Percentiles rank a stretch among this genome's conserved stretches.
phyloP scores from a whole-genome alignment of 1,140 invertebrate species.

The Anthonomus grandis region DNA sequence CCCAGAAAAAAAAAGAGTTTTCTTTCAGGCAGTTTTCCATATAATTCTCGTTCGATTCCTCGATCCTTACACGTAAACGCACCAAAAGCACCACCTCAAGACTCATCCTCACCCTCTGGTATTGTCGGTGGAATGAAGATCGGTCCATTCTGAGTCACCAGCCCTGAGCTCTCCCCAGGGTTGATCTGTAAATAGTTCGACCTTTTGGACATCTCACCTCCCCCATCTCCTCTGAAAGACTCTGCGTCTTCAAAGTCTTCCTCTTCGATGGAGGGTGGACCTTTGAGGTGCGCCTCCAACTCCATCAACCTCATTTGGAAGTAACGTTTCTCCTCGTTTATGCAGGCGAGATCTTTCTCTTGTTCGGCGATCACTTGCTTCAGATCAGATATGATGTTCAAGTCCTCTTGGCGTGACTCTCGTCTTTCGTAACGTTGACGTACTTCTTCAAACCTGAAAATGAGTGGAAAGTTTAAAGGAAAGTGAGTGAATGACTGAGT shows the following conservation, averaged over 20 bases:
- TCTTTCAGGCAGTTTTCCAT: background rate
- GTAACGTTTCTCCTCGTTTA: conserved; percentile 54
- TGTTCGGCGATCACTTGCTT: conserved; percentile 54
- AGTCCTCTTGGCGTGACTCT: conserved; percentile 54
- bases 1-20: too few species aligned
- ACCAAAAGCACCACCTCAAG: conserved; percentile 12
- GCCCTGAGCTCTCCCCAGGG: conserved; percentile 7
- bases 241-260: conserved; percentile 40
- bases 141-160: conserved; percentile 2
- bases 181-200: conserved; percentile 16
- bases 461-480: too few species aligned
- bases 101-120: conserved; percentile 46
- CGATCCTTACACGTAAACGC: background rate
- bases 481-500: too few species aligned
- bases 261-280: conserved; percentile 34
- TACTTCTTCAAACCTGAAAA: conserved; percentile 54
- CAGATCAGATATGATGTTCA: conserved; percentile 54
- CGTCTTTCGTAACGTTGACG: conserved; percentile 53
- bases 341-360: conserved; percentile 54
- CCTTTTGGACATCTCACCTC: conserved; percentile 1
- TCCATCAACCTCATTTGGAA: conserved; percentile 46
- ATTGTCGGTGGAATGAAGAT: conserved; percentile 44
- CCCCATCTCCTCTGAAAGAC: conserved; percentile 1
- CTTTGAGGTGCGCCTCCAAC: conserved; percentile 35
- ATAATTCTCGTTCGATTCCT: background rate